Percentiles rank a stretch among this genome's conserved stretches.
These are phyloP conservation scores for Notamacropus eugenii DNA, from an alignment of 2,797 vertebrate species.

Conservation along the genomic window DNA sequence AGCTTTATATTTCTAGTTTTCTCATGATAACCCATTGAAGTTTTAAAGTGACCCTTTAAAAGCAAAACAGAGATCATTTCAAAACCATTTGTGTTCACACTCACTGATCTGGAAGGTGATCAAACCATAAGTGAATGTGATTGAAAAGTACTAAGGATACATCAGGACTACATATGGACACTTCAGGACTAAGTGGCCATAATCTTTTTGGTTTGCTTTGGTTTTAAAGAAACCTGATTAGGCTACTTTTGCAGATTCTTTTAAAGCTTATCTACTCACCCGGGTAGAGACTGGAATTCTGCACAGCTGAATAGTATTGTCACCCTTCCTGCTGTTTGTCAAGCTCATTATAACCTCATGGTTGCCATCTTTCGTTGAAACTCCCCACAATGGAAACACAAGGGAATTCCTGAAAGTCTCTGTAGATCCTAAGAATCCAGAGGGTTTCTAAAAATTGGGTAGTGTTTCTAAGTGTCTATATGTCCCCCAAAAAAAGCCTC, in stretches of 20 bases:
- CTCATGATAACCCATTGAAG: conserved; percentile 42
- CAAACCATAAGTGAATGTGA: conserved; percentile 8
- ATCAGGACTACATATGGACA: neutral
- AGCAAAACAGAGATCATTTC: conserved; percentile 46
- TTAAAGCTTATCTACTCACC: neutral
- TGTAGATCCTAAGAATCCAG: neutral
- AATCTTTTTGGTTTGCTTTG: neutral
- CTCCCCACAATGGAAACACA: neutral
- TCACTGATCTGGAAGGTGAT: conserved; percentile 47
- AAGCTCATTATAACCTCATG: neutral
- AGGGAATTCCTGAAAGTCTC: neutral
- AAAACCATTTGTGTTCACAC: conserved; percentile 4
- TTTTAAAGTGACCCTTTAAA: conserved; percentile 37
- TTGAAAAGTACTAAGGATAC: neutral
- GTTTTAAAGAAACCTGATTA: neutral
- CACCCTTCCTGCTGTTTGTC: neutral
- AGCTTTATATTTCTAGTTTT: conserved; percentile 9
- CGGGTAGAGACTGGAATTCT: neutral
- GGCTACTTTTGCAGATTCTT: neutral
- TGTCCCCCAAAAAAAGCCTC: conserved; percentile 5
- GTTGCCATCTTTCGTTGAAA: neutral
- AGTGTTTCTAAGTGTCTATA: neutral
- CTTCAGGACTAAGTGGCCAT: neutral
- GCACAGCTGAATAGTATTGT: neutral
- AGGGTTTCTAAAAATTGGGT: neutral